Conservation (phyloP, 2,888 invertebrate genomes). For the Metallyticus violacea region DNA sequence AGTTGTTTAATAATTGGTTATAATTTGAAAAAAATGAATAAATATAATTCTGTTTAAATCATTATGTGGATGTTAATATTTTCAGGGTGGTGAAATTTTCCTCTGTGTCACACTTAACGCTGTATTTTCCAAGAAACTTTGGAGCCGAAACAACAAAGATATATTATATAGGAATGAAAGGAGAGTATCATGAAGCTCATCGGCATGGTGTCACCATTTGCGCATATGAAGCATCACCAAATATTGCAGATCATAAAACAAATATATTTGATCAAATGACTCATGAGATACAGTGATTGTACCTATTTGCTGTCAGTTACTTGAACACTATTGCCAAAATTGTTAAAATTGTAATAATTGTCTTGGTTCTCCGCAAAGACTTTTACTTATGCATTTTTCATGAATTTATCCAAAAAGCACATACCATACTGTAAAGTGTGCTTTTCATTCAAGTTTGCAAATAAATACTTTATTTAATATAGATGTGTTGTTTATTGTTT, state of each 20-base stretch:
- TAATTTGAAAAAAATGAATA: too few relatives aligned
- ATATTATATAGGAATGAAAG: conserved; percentile 92
- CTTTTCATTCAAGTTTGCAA: background rate
- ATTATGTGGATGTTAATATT: conserved; percentile 37
- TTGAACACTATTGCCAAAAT: background rate
- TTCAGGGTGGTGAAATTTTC: conserved; percentile 89
- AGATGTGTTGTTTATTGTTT: too few relatives aligned
- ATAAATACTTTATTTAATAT: background rate
- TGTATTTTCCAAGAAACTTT: conserved; percentile 88
- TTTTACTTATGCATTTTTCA: background rate
- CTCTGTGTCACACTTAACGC: conserved; percentile 80
- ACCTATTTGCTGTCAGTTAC: background rate
- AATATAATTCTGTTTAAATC: conserved; percentile 14
- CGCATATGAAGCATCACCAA: conserved; percentile 84
- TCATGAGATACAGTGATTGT: conserved; percentile 55
- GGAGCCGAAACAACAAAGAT: conserved; percentile 81
- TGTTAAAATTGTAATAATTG: background rate
- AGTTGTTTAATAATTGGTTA: too few relatives aligned
- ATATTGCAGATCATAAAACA: conserved; percentile 79
- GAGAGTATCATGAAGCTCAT: conserved; percentile 83
- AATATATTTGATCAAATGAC: conserved; percentile 60
- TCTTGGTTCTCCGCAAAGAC: too few relatives aligned
- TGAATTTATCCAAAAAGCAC: background rate
- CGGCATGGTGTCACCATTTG: conserved; percentile 89
- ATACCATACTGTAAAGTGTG: background rate